phyloP scores from a whole-genome alignment of 1,140 invertebrate species.

The Temnothorax longispinosus region DNA sequence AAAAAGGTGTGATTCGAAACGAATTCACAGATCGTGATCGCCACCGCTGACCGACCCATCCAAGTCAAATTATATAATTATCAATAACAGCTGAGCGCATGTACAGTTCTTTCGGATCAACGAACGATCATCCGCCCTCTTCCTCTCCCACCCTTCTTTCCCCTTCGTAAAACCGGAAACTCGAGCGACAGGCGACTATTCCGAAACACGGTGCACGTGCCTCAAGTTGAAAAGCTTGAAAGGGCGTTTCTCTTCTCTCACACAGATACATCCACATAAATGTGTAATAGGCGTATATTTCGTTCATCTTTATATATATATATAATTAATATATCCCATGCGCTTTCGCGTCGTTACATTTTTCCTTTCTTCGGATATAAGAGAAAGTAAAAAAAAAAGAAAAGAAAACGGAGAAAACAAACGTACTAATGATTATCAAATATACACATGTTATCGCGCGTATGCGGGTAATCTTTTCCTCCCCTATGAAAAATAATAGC shows the following conservation, averaged over 20 bases:
- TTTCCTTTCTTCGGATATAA: conserved; percentile 63
- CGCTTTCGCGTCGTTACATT: conserved; percentile 45
- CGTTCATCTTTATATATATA: not conserved
- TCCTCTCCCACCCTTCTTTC: not conserved
- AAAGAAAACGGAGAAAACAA: conserved; percentile 55
- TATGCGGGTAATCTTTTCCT: conserved; percentile 68
- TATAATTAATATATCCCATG: conserved; percentile 1
- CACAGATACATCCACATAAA: not conserved
- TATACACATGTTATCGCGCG: conserved; percentile 65
- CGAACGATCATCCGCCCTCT: not conserved
- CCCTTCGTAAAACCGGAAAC: conserved; percentile 5
- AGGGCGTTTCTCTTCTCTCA: conserved; percentile 6
- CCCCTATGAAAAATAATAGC: conserved; percentile 83
- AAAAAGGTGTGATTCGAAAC: not conserved
- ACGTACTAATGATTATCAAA: conserved; percentile 70
- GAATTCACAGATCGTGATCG: too few species aligned
- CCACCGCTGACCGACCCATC: conserved; percentile 56
- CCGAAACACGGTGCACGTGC: conserved; percentile 13
- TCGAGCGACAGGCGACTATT: conserved; percentile 22
- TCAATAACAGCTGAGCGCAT: conserved; percentile 56
- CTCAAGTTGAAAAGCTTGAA: not conserved
- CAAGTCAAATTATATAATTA: conserved; percentile 51
- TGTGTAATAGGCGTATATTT: not conserved
- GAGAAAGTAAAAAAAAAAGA: conserved; percentile 58
- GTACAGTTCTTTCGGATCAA: conserved; percentile 28